Evolutionary conservation across 2,888 invertebrate genomes (phyloP), one percentile per base, ranked within the genome.

Genomic region (Drosophila kambysellisi): DNA sequence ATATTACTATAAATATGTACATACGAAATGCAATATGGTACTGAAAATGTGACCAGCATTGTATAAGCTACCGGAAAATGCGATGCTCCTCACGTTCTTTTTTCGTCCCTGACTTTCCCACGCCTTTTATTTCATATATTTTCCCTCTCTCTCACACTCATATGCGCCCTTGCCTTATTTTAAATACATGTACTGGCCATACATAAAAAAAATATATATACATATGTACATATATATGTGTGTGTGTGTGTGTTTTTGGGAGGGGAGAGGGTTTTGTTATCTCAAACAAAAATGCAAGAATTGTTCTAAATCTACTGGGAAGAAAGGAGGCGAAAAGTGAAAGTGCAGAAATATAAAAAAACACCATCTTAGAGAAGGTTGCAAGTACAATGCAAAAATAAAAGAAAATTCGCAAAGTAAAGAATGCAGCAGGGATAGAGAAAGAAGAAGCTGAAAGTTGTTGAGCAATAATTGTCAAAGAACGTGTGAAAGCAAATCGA

Each of bases 261-360:
- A 62, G 25, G 48, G 35, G 50, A n/a, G 15, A 17, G 29, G 41
- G 17, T 56, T 59, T 52, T 51, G 32, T 41, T 46, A 46, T 46
- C 25, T 46, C 12, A 71, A 73, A 76, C 66, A 79, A 82, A 82
- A 88, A 81, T 83, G 73, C 71, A 74, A 43, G 79, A 81, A 88
- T 83, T 88, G 88, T 85, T 88, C 88, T 85, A 84, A 88, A 83
- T 85, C 68, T 57, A 57, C 41, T 41, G 70, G 46, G 61, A 72
- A 57, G 30, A 30, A 39, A 69, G 65, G 35, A 48, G 43, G 25
- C 51, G 69, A 76, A 79, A 85, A 85, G 88, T 77, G 82, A 88
- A 83, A 85, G 86, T 85, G 83, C 56, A 52, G 39, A n/a, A 69
- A 60, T 41, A 25, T 25, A 25, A 62, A 67, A 59, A 64, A 52